A percentile compares a stretch with the other conserved stretches of the same genome.
Evolutionary conservation across 2,888 invertebrate genomes (phyloP).

Genomic region (Athripsodes cinereus): DNA sequence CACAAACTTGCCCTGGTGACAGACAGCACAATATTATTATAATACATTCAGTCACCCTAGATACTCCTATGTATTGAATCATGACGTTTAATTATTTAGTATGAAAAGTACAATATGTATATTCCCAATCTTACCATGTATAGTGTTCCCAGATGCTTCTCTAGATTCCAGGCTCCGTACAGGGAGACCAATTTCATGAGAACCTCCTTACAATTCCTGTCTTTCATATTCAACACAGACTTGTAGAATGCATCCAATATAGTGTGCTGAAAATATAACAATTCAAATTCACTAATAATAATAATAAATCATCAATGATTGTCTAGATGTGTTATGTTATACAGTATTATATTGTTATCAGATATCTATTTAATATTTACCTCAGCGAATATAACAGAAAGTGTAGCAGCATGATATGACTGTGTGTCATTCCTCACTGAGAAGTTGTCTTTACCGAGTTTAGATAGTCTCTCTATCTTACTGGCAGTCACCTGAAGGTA

Average conservation of each 20-base stretch:
- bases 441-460: constrained; percentile 58
- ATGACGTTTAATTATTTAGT: too few species aligned
- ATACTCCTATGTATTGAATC: too few species aligned
- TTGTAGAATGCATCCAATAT: constrained; percentile 49
- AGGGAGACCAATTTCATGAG: constrained; percentile 57
- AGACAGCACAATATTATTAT: too few species aligned
- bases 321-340: too few species aligned
- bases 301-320: too few species aligned
- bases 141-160: constrained; percentile 62
- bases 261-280: too few species aligned
- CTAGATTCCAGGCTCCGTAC: constrained; percentile 58
- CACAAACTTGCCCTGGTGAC: constrained; percentile 53
- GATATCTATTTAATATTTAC: too few species aligned
- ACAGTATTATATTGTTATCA: too few species aligned
- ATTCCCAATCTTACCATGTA: constrained; percentile 36
- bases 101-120: too few species aligned
- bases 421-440: constrained; percentile 79
- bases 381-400: constrained; percentile 79
- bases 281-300: too few species aligned
- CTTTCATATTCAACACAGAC: constrained; percentile 39
- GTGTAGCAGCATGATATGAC: constrained; percentile 70
- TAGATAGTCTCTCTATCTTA: constrained; percentile 50
- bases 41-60: too few species aligned
- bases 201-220: constrained; percentile 46
- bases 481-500: constrained; percentile 63